Conservation (phyloP, 2,797 vertebrate species). For the Tolypeutes matacus region DNA sequence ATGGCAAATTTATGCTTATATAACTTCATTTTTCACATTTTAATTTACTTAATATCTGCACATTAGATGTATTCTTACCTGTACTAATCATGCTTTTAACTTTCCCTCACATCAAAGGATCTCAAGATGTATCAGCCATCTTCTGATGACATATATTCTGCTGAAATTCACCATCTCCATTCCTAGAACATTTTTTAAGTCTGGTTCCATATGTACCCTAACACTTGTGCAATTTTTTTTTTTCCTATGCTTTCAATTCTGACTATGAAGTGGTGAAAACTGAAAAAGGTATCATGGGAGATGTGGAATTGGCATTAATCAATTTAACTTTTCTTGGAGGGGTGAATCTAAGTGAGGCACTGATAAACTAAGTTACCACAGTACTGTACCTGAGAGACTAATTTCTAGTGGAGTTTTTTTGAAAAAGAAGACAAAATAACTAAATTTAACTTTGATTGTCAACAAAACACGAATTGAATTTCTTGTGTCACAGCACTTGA, state of each 20-base stretch:
- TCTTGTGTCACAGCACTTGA: conserved; percentile 39
- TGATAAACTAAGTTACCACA: background rate
- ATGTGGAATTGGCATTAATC: background rate
- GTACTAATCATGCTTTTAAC: background rate
- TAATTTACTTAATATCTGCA: background rate
- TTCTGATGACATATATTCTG: background rate
- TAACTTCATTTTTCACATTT: background rate
- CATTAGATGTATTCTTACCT: background rate
- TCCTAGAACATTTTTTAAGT: background rate
- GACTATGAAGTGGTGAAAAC: background rate
- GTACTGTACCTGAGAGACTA: background rate
- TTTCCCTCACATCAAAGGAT: background rate
- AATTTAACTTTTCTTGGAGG: background rate
- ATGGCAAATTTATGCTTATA: background rate
- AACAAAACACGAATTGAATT: conserved; percentile 66
- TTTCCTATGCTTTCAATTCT: background rate
- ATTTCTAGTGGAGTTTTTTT: conserved; percentile 43
- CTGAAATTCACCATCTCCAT: background rate
- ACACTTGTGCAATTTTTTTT: background rate
- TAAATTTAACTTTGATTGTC: conserved; percentile 51
- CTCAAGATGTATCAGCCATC: background rate
- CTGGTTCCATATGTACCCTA: background rate
- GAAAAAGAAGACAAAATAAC: conserved; percentile 48
- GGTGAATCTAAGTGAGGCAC: background rate
- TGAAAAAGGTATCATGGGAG: background rate